phyloP scores from a whole-genome alignment of 2,888 invertebrate species.

The Conchocele bisecta region DNA sequence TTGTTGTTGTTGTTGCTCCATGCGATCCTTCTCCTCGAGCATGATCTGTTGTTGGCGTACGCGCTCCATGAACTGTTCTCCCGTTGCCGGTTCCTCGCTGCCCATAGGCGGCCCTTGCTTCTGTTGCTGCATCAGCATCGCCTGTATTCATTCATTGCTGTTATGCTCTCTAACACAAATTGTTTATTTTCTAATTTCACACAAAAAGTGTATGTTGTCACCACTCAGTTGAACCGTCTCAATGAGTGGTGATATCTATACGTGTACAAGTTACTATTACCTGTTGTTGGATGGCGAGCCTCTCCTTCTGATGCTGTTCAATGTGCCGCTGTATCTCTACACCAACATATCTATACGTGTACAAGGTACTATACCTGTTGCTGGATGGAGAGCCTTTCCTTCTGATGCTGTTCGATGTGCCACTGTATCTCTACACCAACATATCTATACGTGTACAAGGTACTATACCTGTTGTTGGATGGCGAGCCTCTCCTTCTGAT shows the following conservation, averaged over 20 bases:
- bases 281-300: conserved; percentile 49
- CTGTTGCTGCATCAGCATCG: conserved; percentile 51
- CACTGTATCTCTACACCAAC: conserved; percentile 22
- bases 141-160: no score
- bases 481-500: conserved; percentile 55
- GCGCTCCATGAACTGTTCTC: conserved; percentile 71
- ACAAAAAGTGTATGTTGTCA: no score
- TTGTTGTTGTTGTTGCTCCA: conserved; percentile 55
- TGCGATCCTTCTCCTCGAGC: conserved; percentile 64
- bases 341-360: conserved; percentile 51
- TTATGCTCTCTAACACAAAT: no score
- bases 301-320: conserved; percentile 55
- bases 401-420: conserved; percentile 44
- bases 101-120: conserved; percentile 24
- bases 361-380: no score
- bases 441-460: no score
- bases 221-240: no score
- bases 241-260: no score
- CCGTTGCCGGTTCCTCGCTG: conserved; percentile 40
- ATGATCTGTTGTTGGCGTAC: conserved; percentile 77
- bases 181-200: no score
- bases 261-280: conserved; percentile 7
- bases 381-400: conserved; percentile 52
- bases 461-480: conserved; percentile 51
- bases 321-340: conserved; percentile 18